A percentile compares a stretch with the other conserved stretches of the same genome.
Evolutionary conservation across 1,140 invertebrate species (phyloP).

Genomic region (Scylla paramamosain): DNA sequence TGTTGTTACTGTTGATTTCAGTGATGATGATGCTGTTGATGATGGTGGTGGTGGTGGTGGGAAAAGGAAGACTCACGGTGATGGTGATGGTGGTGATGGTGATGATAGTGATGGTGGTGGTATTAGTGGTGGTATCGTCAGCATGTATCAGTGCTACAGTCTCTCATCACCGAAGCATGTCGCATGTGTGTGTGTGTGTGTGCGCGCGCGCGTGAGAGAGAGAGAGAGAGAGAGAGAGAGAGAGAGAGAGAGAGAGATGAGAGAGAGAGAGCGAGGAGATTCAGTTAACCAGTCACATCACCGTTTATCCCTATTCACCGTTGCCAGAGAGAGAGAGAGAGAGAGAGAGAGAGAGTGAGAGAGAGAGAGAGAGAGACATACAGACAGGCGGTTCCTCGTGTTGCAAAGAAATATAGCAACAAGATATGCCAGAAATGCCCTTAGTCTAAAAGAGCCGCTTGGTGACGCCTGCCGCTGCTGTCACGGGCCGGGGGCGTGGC

Average conservation of each 20-base stretch:
- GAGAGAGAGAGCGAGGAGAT: constrained; percentile 53
- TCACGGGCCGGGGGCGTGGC: not conserved
- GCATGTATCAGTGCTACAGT: too few species aligned
- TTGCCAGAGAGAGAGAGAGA: constrained; percentile 24
- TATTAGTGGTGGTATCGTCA: not conserved
- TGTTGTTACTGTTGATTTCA: not conserved
- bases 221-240: not conserved
- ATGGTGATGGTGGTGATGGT: not conserved
- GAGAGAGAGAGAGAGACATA: constrained; percentile 49
- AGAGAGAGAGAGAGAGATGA: not conserved
- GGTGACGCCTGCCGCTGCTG: not conserved
- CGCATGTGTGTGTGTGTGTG: too few species aligned
- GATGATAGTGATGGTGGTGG: not conserved
- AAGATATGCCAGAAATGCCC: not conserved
- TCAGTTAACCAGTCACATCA: too few species aligned
- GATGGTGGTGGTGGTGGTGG: not conserved
- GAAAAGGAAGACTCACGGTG: not conserved
- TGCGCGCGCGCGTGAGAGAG: not conserved
- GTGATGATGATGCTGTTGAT: not conserved
- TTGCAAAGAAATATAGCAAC: not conserved
- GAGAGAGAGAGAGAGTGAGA: constrained; percentile 50
- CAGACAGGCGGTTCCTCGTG: not conserved
- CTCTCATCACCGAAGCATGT: too few species aligned
- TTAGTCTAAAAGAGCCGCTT: not conserved
- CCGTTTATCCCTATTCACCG: too few species aligned